Evolutionary conservation across 2,888 invertebrate species (phyloP).

Genomic region (Mallateleia sp.): DNA sequence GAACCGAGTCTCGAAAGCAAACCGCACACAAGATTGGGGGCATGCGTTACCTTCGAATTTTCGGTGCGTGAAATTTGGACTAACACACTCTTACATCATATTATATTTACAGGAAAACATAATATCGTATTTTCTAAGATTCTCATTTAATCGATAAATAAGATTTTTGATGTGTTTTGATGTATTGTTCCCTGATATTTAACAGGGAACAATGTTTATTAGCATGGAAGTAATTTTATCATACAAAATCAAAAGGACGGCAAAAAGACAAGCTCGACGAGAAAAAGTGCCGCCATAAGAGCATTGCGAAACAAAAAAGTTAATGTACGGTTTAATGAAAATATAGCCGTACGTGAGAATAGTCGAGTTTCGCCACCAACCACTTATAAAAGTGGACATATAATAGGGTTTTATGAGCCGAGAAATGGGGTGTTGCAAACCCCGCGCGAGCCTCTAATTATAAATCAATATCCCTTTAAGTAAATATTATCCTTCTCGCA

Average conservation of each 20-base stretch:
- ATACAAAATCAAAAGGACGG: too few relatives aligned
- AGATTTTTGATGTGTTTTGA: too few relatives aligned
- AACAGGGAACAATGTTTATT: too few relatives aligned
- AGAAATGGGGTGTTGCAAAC: not conserved
- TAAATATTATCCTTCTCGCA: too few relatives aligned
- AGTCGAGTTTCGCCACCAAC: not conserved
- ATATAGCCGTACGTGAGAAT: not conserved
- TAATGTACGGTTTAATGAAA: not conserved
- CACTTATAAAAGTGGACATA: not conserved
- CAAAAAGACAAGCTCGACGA: too few relatives aligned
- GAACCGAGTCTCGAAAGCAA: slow-evolving; percentile 70
- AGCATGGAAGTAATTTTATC: too few relatives aligned
- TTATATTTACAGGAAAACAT: not conserved
- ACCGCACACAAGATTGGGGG: slow-evolving; percentile 72
- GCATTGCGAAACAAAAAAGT: slow-evolving; percentile 1
- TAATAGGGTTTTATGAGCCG: not conserved
- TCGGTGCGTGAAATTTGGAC: slow-evolving; percentile 57
- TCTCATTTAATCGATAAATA: too few relatives aligned
- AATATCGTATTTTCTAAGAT: too few relatives aligned
- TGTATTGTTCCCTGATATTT: too few relatives aligned
- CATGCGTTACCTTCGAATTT: slow-evolving; percentile 65
- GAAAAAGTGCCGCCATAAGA: too few relatives aligned
- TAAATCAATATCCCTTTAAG: not conserved
- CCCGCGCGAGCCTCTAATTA: not conserved
- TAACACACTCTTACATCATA: not conserved